phyloP scores from a whole-genome alignment of 2,113 vertebrate species.

The Oriolus oriolus region DNA sequence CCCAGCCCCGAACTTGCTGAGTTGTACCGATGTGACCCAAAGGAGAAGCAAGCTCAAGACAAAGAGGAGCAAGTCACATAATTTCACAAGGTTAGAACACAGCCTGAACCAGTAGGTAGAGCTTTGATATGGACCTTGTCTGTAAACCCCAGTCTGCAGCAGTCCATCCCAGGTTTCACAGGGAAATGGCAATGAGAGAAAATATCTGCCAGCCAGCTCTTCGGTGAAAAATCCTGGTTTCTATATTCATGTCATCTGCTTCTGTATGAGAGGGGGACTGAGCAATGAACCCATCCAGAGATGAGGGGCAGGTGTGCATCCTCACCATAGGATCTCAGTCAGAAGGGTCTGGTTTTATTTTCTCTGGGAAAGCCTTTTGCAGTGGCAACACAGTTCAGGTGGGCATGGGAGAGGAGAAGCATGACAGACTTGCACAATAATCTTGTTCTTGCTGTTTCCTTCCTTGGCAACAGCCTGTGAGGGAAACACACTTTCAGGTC shows the following conservation, averaged over 20 bases:
- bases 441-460: rapidly evolving
- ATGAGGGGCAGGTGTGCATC: background rate
- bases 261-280: background rate
- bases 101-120: background rate
- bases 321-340: background rate
- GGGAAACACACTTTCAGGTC: background rate
- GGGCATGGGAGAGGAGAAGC: background rate
- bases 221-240: background rate
- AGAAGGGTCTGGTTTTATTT: background rate
- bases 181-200: background rate
- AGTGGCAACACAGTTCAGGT: background rate
- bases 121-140: background rate
- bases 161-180: background rate
- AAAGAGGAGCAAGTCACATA: background rate
- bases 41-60: background rate
- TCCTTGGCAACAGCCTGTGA: background rate
- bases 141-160: background rate
- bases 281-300: background rate
- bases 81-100: background rate
- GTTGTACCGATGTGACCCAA: background rate
- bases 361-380: background rate
- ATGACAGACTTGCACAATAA: background rate
- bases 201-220: background rate
- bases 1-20: background rate
- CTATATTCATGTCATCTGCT: background rate